phyloP scores from a whole-genome alignment of 2,113 vertebrate genomes.

The Oostethus manadensis region DNA sequence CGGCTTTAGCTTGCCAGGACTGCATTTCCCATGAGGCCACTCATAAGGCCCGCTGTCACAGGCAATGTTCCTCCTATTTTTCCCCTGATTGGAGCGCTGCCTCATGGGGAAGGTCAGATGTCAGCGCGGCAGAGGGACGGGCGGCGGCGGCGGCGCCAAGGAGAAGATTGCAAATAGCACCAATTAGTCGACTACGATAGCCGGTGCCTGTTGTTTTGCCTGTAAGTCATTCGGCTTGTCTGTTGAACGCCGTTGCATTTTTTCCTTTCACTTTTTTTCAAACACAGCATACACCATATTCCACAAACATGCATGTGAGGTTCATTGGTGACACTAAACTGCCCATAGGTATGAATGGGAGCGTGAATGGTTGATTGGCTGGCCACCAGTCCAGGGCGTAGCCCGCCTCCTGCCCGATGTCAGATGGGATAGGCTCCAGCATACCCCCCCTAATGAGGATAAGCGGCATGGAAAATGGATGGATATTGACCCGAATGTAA shows the following conservation, averaged over 20 bases:
- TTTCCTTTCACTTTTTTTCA: too few species aligned
- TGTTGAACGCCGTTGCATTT: not conserved
- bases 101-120: conserved; percentile 59
- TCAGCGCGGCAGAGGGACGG: conserved; percentile 36
- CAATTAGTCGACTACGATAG: conserved; percentile 15
- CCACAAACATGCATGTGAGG: too few species aligned
- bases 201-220: conserved; percentile 13
- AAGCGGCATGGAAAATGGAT: too few species aligned
- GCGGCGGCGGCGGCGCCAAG: conserved; percentile 25
- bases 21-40: conserved; percentile 73
- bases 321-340: too few species aligned
- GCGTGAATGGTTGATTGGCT: too few species aligned
- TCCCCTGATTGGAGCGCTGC: conserved; percentile 51
- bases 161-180: conserved; percentile 16
- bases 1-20: conserved; percentile 62
- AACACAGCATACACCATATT: too few species aligned
- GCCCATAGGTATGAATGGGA: too few species aligned
- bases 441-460: too few species aligned
- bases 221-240: conserved; percentile 6
- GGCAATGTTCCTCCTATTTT: conserved; percentile 65
- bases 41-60: conserved; percentile 63
- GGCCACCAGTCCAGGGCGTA: too few species aligned
- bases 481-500: too few species aligned
- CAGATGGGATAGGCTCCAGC: too few species aligned
- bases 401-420: too few species aligned